Evolutionary conservation across 2,888 invertebrate species (phyloP).

Genomic region (Metalampra italica): DNA sequence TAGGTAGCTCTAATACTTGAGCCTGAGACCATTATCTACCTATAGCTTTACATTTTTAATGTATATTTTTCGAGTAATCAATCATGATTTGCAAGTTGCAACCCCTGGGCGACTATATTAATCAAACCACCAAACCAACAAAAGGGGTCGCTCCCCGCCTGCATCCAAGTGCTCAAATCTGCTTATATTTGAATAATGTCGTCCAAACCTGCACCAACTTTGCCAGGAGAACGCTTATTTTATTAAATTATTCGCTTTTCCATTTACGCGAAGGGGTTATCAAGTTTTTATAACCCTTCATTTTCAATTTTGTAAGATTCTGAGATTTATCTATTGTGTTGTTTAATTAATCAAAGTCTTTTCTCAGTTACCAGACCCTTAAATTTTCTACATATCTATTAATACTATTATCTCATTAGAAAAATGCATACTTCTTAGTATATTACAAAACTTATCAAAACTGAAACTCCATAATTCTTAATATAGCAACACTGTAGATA

Average conservation of each 20-base stretch:
- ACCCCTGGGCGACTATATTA: background rate
- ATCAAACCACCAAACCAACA: background rate
- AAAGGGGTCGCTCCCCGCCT: constrained; percentile 2
- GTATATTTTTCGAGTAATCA: background rate
- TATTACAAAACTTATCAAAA: too few relatives aligned
- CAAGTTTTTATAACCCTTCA: constrained; percentile 6
- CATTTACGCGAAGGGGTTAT: constrained; percentile 16
- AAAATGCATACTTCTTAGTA: too few relatives aligned
- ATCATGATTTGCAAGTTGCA: constrained; percentile 4
- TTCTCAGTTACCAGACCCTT: background rate
- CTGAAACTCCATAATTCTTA: background rate
- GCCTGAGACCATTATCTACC: too few relatives aligned
- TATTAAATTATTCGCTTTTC: constrained; percentile 16
- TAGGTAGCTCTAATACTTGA: too few relatives aligned
- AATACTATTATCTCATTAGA: too few relatives aligned
- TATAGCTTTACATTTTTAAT: too few relatives aligned
- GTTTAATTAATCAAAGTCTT: too few relatives aligned
- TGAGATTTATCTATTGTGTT: background rate
- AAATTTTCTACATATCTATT: background rate
- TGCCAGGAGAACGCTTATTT: constrained; percentile 10
- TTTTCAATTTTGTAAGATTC: too few relatives aligned
- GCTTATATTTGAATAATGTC: constrained; percentile 17
- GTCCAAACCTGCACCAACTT: constrained; percentile 7
- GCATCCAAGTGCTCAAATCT: constrained; percentile 13
- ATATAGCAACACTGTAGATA: background rate